phyloP scores from a whole-genome alignment of 2,797 vertebrate species.

The Sitta carolinensis region DNA sequence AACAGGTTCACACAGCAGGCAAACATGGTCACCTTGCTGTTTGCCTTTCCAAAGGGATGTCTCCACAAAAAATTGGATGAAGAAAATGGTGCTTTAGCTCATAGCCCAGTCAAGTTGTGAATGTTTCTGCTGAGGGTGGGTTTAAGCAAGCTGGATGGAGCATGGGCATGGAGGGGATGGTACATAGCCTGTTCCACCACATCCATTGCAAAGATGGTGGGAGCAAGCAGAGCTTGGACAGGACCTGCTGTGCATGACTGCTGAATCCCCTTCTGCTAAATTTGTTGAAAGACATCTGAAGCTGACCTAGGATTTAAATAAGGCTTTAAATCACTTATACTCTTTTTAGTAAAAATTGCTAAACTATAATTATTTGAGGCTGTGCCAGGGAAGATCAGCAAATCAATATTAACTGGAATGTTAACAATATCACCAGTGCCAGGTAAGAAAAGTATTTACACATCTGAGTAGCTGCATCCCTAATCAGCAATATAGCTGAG shows the following conservation, averaged over 20 bases:
- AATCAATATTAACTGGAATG: conserved; percentile 15
- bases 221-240: background rate
- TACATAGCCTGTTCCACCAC: background rate
- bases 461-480: background rate
- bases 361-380: background rate
- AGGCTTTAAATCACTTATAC: background rate
- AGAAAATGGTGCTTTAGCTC: background rate
- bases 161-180: background rate
- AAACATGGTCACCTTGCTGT: rapidly evolving
- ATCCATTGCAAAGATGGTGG: background rate
- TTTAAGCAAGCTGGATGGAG: background rate
- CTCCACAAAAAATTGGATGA: background rate
- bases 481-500: background rate
- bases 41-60: background rate
- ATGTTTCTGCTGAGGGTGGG: background rate
- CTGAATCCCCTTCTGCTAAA: background rate
- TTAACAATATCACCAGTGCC: background rate
- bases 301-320: background rate
- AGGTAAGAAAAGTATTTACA: background rate
- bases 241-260: background rate
- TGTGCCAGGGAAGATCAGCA: background rate
- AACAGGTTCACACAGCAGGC: background rate
- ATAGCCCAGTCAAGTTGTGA: background rate
- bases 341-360: background rate
- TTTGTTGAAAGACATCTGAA: background rate